Evolutionary conservation across 2,888 invertebrate species (phyloP), one percentile per base, ranked within the genome.

Genomic region (Phyto melanocephala): DNA sequence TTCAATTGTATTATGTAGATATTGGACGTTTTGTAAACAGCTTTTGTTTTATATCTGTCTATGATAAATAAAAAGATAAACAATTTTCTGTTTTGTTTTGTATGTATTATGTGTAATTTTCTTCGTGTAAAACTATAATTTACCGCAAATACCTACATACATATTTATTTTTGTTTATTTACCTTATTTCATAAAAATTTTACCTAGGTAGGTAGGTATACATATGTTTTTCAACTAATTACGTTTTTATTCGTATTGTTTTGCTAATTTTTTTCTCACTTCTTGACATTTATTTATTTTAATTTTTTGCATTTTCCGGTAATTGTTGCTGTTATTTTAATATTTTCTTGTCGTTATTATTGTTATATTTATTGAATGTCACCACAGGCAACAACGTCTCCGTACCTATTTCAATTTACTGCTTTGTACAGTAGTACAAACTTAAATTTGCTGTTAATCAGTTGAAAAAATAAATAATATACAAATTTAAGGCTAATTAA

Each of bases 331-430:
- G 68, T 68, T 67, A 47, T 72, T 33, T 79, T 65, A n/a, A 68
- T 60, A 11, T 58, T 76, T 58, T 60, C 10, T 56, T 65, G 56
- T 54, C 68, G 7, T 50, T 52, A 28, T 52, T 56, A 35, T 75
- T 54, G 47, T 35, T 40, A 13, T 80, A 74, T 82, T 82, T 82
- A 74, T 79, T 82, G 78, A 82, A 82, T 82, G 81, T 82, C 78
- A 78, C 75, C 68, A 82, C 82, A 75, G 72, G 75, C 82, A 79
- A 82, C 79, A 28, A 28, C 28, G 3, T 28, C 28, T 28, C 28
- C 6, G 3, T 28, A 6, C 6, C 6, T 28, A 5, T 28, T 28
- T 28, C 6, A 28, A 5, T 3, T 28, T 28, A 28, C 28, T 28
- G 6, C 28, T 28, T 28, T 28, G 28, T 6, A 28, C 28, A 28